Base-by-base conservation (phyloP, 2,888 invertebrate species). In the Pogonocherus hispidulus region DNA sequence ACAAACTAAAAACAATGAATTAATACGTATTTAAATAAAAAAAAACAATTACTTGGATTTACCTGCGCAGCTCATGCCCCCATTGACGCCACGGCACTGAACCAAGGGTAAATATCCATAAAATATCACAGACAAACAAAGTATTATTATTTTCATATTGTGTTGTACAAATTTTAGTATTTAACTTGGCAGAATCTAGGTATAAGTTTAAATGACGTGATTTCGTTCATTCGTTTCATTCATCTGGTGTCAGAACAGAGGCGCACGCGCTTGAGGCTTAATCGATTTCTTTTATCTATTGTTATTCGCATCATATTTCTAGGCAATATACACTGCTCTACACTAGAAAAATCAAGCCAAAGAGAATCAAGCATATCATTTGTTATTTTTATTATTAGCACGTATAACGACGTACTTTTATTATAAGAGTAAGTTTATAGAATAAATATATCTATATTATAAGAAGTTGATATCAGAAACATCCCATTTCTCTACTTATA, bases 61-160 rank as follows among this genome's bases (percentile, higher is more conserved):
- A 80, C 80, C 79, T 71, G 79, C 80, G 72, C 80, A 80, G 57
- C 75, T 74, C 63, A 80, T 71, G 14, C 80, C 80, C 46, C 80
- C 80, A 71, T 80, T 80, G 16, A 80, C 66, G 18, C 80, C 80
- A 18, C 73, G 47, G n/a, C 46, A 44, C 47, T 54, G 54, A 6
- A 23, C 49, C 27, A n/a, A 4, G 8, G 65, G 22, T 32, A 47
- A 16, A 20, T 27, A 49, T 57, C 97, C 16, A 8, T 6, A 27
- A 49, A 60, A n/a, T 60, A 60, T 49, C 51, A 62, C 51, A 44
- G 57, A 44, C 16, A 54, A 0, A 59, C 16, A 47, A 27, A 47
- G n/a, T 9, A 47, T 27, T 20, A 51, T 27, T 23, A 19, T 6
- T 37, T 62, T 62, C 60, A 62, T 62, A 9, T 35, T 51, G 11